Base-by-base conservation (phyloP, 1,140 invertebrate species). In the Centruroides vittatus region DNA sequence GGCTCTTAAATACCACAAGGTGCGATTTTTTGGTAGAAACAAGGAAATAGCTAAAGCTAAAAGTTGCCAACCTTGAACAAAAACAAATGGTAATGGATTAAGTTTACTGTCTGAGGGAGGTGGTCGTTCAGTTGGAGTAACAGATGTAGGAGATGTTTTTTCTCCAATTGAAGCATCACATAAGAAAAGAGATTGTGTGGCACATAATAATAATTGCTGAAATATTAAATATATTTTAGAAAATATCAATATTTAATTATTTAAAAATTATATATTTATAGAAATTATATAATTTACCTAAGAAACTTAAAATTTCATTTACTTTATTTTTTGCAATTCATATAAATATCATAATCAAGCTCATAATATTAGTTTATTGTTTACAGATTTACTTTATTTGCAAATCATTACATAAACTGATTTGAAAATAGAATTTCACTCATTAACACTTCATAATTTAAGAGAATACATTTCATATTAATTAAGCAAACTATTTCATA, bases 131-230 rank as follows among this genome's bases (percentile, higher is more conserved):
- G 60, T 60, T 11, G 63, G 59, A n/a, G 63, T 61, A 10, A 60
- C 59, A 51, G 60, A 65, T 50, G 59, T 65, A 57, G 61, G 60
- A 53, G 65, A 62, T 5, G 60, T 56, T 36, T 61, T 61, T 49
- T 65, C 63, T 41, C 41, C 41, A 41, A 8, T 41, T 4, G 63
- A 73, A 9, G 73, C 85, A 82, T 95, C 92, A 81, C 92, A 95
- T 73, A 91, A 84, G 81, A 95, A 95, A 79, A 95, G 83, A 78
- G 90, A 93, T 81, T 95, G 91, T 71, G 91, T 94, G 72, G 92
- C 91, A 81, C 92, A 95, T 78, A 95, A 84, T 70, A 96, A 84
- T 76, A 94, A 83, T 83, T 93, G 89, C 89, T 65, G 46, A 9
- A 61, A 61, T n/a, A 47, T 6, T 35, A 56, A 63, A 63, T 50